Evolutionary conservation across 2,113 vertebrate species (phyloP), one percentile per base, ranked within the genome.

Genomic region (Oenanthe melanoleuca): DNA sequence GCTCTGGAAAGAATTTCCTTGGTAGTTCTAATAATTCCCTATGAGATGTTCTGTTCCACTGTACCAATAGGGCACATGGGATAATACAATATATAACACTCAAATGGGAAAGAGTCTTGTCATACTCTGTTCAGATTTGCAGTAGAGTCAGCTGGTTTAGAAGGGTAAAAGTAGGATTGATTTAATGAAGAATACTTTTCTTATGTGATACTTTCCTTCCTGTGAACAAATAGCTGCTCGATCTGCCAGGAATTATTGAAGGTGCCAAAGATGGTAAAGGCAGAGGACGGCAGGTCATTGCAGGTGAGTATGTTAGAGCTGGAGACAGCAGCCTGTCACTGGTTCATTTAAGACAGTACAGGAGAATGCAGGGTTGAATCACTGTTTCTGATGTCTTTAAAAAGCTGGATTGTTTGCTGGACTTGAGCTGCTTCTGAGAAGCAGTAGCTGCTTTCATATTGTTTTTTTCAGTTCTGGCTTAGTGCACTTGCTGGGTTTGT

Each of bases 231-330:
- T 59, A 99, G 99, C 98, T 99, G 28, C 97, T 99, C 93, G 99
- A 99, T 97, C 99, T 99, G 59, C 99, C 99, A n/a, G 99, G 99
- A 97, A 99, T 99, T 97, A 99, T 99, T 85, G 99, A 99, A 92
- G 99, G 99, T 60, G 99, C 99, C 71, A 99, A 99, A 94, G 99
- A 99, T 80, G 99, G 99, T 67, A 99, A 99, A 93, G 99, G 99
- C 38, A 98, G 99, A 98, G 99, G 99, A 73, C 98, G 99, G 70
- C 99, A 99, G 92, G 99, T 99, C 91, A 99, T 99, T 64, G 99
- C 99, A 98, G 99, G 99, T 99, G 97, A 97, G 98, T 83, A 0
- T 45, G 42, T 23, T 25, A 26, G 55, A 52, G 66, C 72, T 61
- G 24, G 31, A 37, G 56, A 13, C 53, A 84, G 50, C 57, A 55